Base-by-base conservation (phyloP, 2,797 vertebrate genomes). In the Anas georgica region DNA sequence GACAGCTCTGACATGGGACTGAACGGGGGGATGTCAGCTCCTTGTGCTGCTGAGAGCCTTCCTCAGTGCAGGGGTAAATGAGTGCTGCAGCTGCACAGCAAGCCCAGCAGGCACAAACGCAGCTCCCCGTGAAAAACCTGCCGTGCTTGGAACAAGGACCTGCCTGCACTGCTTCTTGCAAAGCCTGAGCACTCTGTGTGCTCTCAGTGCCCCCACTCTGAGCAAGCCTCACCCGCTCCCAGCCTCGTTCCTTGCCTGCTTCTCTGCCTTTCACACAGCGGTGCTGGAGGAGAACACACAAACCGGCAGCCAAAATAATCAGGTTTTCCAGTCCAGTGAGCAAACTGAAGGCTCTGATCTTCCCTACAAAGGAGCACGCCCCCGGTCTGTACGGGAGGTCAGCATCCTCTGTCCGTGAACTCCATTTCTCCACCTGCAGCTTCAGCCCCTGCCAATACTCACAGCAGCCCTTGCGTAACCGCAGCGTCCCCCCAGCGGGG, bases 271-370 rank as follows among this genome's bases (percentile, higher is more conserved):
- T 80, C 64, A 68, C 33, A 48, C 13, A 64, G 87, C 37, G 6
- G 26, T 43, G 46, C 50, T 26, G 54, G 45, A 37, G 23, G 22
- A 73, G 67, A 74, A 56, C n/a, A 58, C n/a, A 73, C 50, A 52
- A 37, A 9, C 37, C 37, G 9, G 35, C 10, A 45, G 54, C 67
- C 84, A 74, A 86, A 93, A 41, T 88, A 95, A 95, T 67, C 43
- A 79, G 25, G 56, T 95, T 93, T 93, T 93, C 88, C 46, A 80
- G 56, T 17, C 74, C 41, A 3, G 0, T 17, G 17, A 89, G 54
- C 75, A 91, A 85, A 86, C 54, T 85, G 81, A 95, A 94, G 86
- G 78, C 74, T 84, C 56, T 68, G 37, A 87, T 77, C 78, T 85
- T 85, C 76, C 43, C 10, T 17, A 14, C 22, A 28, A 26, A 20